phyloP scores from a whole-genome alignment of 2,888 invertebrate species.

The Phanerotoma sp. region DNA sequence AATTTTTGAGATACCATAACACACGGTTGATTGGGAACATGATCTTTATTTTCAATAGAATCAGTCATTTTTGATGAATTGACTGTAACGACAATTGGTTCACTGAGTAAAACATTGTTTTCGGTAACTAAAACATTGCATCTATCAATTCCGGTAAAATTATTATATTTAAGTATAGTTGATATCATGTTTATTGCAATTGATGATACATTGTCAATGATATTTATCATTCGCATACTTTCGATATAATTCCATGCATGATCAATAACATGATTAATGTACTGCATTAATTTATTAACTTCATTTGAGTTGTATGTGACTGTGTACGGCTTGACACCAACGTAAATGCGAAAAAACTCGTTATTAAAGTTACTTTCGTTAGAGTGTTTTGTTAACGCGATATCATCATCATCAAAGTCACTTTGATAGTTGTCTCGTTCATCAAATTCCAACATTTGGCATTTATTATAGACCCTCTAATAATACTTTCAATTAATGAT shows the following conservation, averaged over 20 bases:
- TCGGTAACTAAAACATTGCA: neutral
- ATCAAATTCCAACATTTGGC: neutral
- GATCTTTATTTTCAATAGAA: neutral
- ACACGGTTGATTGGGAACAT: neutral
- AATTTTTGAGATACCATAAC: neutral
- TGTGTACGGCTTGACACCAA: neutral
- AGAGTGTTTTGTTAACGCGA: too few species aligned
- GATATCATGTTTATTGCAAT: conserved; percentile 1
- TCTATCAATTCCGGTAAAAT: neutral
- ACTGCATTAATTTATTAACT: neutral
- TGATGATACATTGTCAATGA: neutral
- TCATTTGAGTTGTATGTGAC: neutral
- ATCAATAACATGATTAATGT: neutral
- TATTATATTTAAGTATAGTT: neutral
- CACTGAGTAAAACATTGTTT: neutral
- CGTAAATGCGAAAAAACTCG: neutral
- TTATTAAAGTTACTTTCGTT: neutral
- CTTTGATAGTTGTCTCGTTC: neutral
- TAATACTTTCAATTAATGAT: too few species aligned
- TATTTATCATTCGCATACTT: neutral
- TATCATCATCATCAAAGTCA: neutral
- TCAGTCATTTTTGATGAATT: neutral
- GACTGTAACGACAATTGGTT: neutral
- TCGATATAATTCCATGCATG: conserved; percentile 1
- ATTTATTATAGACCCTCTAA: too few species aligned